Conservation (phyloP, 64 coral and sea anemone species). For the Actinia tenebrosa region DNA sequence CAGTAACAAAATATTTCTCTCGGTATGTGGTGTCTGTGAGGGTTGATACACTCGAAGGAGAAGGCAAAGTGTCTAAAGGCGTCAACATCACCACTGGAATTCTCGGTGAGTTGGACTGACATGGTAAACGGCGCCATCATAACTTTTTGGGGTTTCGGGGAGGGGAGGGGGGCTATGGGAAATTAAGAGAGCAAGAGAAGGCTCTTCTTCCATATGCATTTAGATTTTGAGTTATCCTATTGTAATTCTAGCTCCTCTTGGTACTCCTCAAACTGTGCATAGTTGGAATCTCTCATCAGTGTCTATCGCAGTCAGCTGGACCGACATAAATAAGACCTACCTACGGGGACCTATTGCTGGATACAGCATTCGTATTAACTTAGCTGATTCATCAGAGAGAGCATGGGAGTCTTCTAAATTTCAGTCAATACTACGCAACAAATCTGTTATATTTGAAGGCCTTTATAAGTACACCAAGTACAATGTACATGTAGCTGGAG, state of each 20-base stretch:
- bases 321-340: not conserved
- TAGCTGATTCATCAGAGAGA: not conserved
- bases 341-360: not conserved
- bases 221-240: too few species aligned
- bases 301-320: slow-evolving; percentile 28
- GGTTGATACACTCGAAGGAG: not conserved
- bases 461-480: slow-evolving; percentile 36
- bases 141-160: too few species aligned
- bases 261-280: slow-evolving; percentile 21
- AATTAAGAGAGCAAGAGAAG: too few species aligned
- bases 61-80: not conserved
- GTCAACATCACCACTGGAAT: slow-evolving; percentile 5
- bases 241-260: slow-evolving; percentile 1
- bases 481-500: slow-evolving; percentile 18
- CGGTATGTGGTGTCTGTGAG: not conserved
- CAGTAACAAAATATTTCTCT: not conserved
- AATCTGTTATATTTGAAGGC: not conserved
- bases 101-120: not conserved
- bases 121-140: too few species aligned
- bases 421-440: not conserved
- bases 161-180: too few species aligned
- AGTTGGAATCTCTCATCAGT: slow-evolving; percentile 19
- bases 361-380: not conserved
- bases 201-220: too few species aligned
- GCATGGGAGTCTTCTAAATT: not conserved